Conservation (phyloP, 2,888 invertebrate genomes). For the Stegophylla sp. region DNA sequence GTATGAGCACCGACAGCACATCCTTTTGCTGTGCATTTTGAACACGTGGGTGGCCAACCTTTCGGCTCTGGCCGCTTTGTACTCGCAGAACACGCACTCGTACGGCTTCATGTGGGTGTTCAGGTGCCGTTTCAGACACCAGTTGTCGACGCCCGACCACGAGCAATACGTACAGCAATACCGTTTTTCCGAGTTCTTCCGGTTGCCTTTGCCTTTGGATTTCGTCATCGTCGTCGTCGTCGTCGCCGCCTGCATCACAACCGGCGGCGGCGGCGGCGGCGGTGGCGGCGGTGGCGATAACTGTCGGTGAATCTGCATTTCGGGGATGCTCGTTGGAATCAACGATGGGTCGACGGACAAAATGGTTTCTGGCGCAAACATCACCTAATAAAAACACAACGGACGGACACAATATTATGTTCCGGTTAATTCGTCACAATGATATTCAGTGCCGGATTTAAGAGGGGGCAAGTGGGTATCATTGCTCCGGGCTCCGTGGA, state of each 20-base stretch:
- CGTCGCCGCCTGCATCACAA: slow-evolving; percentile 63
- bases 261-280: too few relatives aligned
- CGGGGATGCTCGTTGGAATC: too few relatives aligned
- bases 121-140: slow-evolving; percentile 89
- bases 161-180: slow-evolving; percentile 89
- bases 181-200: slow-evolving; percentile 67
- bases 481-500: too few relatives aligned
- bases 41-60: slow-evolving; percentile 86
- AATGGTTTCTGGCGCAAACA: slow-evolving; percentile 39
- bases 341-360: slow-evolving; percentile 27
- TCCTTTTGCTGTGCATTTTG: slow-evolving; percentile 89
- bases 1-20: slow-evolving; percentile 87
- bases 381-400: too few relatives aligned
- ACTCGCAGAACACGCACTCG: slow-evolving; percentile 88
- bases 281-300: too few relatives aligned
- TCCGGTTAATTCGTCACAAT: neutral
- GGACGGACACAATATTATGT: neutral
- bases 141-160: slow-evolving; percentile 92
- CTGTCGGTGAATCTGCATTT: too few relatives aligned
- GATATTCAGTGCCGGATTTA: too few relatives aligned
- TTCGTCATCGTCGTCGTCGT: slow-evolving; percentile 65
- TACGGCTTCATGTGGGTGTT: slow-evolving; percentile 93
- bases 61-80: slow-evolving; percentile 91
- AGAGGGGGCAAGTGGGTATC: too few relatives aligned
- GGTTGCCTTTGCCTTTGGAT: slow-evolving; percentile 64